Base-by-base conservation (phyloP, 2,797 vertebrate genomes). In the Danio albolineatus region DNA sequence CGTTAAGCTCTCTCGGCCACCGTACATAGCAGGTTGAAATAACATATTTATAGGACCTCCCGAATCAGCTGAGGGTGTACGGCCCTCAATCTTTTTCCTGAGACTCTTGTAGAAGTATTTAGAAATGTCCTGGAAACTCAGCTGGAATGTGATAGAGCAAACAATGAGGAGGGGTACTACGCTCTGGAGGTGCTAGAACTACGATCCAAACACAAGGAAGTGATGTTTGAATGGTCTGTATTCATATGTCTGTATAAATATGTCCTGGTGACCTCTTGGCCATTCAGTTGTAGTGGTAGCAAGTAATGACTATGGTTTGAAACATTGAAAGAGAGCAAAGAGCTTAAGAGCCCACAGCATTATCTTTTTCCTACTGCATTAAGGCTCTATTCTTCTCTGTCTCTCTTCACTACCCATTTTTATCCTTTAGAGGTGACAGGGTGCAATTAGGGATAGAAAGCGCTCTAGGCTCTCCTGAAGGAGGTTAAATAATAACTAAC, bases 361-460 rank as follows among this genome's bases (percentile, higher is more conserved):
- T 46, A 39, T 69, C 28, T 21, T 51, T 28, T 65, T 60, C 44
- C 12, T 51, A 69, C 54, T 41, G 54, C 28, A 51, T 78, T 60
- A 61, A 60, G 9, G 13, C 76, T 78, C 75, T 77, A 56, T 60
- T 78, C 16, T 46, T 73, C 70, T 65, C 69, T 19, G 4, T 72
- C 67, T 51, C 56, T 69, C 41, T 57, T 73, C 44, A 62, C 61
- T 66, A 73, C 81, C 61, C 16, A 81, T 83, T 84, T 76, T 88
- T 84, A 89, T 90, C 89, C 87, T 83, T 71, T 16, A 77, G 51
- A 83, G 88, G 85, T 90, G 93, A 91, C 92, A 93, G 88, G 88
- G 89, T 92, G 88, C 91, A 93, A 93, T 94, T 93, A 94, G 78
- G 88, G 86, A 92, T 89, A 92, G 90, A 93, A 93, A 90, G 90